Conservation (phyloP, 1,140 invertebrate species). For the Papilio polytes region DNA sequence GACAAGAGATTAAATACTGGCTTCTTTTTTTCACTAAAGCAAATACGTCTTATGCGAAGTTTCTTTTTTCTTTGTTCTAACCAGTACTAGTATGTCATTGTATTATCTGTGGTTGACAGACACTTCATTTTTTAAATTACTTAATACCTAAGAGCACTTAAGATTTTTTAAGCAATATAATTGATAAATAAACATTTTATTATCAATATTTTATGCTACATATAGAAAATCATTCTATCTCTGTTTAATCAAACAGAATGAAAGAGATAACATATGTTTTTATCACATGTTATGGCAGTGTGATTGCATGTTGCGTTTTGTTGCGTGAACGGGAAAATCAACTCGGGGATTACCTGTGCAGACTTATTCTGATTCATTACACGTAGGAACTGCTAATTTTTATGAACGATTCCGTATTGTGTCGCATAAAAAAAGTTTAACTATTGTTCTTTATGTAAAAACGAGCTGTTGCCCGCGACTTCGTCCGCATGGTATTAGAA, state of each 20-base stretch:
- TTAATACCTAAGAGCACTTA: background rate
- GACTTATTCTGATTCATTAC: constrained; percentile 23
- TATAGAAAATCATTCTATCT: background rate
- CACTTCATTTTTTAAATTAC: too few species aligned
- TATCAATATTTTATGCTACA: background rate
- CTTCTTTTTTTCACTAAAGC: too few species aligned
- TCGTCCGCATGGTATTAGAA: too few species aligned
- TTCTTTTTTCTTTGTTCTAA: too few species aligned
- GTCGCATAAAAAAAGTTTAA: background rate
- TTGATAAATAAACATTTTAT: constrained; percentile 4
- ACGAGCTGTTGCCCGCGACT: too few species aligned
- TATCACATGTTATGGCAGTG: background rate
- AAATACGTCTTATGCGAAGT: too few species aligned
- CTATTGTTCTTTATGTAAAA: background rate
- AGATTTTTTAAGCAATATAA: background rate
- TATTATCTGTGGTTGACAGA: too few species aligned
- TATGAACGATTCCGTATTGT: background rate
- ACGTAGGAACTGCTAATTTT: background rate
- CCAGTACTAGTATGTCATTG: too few species aligned
- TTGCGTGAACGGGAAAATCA: constrained; percentile 29
- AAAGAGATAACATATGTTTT: background rate
- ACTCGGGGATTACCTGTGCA: constrained; percentile 27
- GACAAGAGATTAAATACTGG: too few species aligned
- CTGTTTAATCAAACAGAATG: background rate
- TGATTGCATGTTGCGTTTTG: background rate